Base-by-base conservation (phyloP, 2,797 vertebrate genomes). In the Molossus alvarezi region DNA sequence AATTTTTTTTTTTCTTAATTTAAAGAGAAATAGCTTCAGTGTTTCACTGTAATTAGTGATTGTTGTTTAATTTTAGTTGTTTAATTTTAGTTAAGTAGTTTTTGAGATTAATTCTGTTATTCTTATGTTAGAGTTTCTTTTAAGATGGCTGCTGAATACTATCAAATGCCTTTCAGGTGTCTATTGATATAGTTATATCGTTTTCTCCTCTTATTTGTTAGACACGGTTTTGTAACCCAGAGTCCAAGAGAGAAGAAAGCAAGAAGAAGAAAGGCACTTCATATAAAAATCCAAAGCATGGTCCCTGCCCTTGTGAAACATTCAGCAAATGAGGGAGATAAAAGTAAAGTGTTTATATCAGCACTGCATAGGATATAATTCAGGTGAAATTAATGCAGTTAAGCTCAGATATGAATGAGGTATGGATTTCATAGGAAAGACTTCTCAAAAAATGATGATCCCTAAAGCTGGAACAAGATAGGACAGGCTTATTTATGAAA, bases 221-320 rank as follows among this genome's bases (percentile, higher is more conserved):
- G 82, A 95, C 72, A 25, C 71, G 29, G 25, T 76, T 84, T 41
- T 77, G 2, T 76, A 81, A 57, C n/a, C 14, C 21, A 85, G 60
- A 75, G 82, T 76, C 53, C 71, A 55, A 67, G 21, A 92, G 29
- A 84, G 71, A 94, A 81, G 60, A 93, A 73, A 21, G 81, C 11
- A 76, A 65, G 29, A 75, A 64, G 41, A 85, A 6, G 29, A 73
- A 48, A 69, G 3, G 20, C 12, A 82, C 4, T 91, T 83, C 65
- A 55, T 69, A 58, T 77, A 73, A 93, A 90, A 88, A 57, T 80
- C 53, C 71, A 62, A 85, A 84, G 29, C n/a, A 79, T 71, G 1
- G 15, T 55, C 65, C 6, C 58, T 95, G 27, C 27, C 12, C 37
- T 91, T 89, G 79, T 89, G 91, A 96, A 91, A 79, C 51, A 77